phyloP scores from a whole-genome alignment of 2,113 vertebrate species.

The Pongo abelii region DNA sequence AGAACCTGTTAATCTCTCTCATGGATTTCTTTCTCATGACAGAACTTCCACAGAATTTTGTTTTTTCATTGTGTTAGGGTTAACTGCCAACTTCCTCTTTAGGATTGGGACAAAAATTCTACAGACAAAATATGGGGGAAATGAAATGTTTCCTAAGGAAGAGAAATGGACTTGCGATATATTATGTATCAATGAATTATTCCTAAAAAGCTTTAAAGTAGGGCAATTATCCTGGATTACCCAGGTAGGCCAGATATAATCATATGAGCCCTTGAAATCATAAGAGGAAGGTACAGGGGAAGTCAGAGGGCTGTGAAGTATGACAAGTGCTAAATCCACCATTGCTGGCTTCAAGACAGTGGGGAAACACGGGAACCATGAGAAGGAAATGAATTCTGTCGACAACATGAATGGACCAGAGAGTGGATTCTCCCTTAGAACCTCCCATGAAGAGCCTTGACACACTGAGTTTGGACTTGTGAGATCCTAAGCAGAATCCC shows the following conservation, averaged over 20 bases:
- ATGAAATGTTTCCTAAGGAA: not conserved
- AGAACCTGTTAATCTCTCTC: not conserved
- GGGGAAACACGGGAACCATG: not conserved
- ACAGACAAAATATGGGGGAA: not conserved
- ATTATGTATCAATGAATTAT: not conserved
- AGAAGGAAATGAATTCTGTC: not conserved
- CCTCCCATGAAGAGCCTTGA: no score
- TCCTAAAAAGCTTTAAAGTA: constrained; percentile 3
- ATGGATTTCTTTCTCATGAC: not conserved
- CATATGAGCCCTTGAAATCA: not conserved
- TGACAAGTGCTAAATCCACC: not conserved
- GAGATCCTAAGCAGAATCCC: not conserved
- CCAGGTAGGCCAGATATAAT: not conserved
- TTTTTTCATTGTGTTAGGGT: not conserved
- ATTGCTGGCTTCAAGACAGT: not conserved
- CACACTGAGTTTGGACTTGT: not conserved
- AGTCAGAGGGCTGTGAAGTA: not conserved
- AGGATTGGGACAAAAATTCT: not conserved
- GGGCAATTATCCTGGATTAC: not conserved
- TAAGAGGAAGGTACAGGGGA: not conserved
- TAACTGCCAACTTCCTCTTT: not conserved
- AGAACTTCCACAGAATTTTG: not conserved
- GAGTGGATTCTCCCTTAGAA: not conserved
- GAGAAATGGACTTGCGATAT: not conserved
- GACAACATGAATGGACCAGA: not conserved